Evolutionary conservation across 1,140 invertebrate species (phyloP).

Genomic region (Grapholita molesta): DNA sequence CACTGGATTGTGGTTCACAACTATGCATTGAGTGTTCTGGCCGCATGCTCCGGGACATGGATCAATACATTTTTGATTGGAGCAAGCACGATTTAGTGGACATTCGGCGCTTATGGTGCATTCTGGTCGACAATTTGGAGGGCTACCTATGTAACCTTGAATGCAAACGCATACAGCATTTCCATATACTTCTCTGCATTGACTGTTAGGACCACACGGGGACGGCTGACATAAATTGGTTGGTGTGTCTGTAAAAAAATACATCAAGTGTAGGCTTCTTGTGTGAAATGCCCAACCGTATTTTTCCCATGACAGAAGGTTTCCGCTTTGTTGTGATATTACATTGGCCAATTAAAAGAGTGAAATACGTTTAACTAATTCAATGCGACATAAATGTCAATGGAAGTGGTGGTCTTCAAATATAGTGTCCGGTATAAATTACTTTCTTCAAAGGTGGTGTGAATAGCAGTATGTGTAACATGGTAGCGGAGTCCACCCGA

Average conservation of each 20-base stretch:
- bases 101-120: conserved; percentile 85
- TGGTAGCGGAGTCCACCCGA: too few relatives aligned
- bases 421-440: too few relatives aligned
- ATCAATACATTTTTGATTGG: conserved; percentile 84
- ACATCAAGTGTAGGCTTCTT: conserved; percentile 5
- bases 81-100: conserved; percentile 81
- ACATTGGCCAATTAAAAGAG: too few relatives aligned
- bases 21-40: conserved; percentile 81
- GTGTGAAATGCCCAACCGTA: neutral
- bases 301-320: too few relatives aligned
- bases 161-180: conserved; percentile 85
- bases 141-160: conserved; percentile 84
- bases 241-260: conserved; percentile 47
- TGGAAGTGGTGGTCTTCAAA: too few relatives aligned
- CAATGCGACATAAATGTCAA: too few relatives aligned
- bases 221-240: conserved; percentile 79
- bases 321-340: too few relatives aligned
- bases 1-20: conserved; percentile 83
- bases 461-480: too few relatives aligned
- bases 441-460: too few relatives aligned
- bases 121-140: conserved; percentile 85
- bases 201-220: conserved; percentile 84
- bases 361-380: too few relatives aligned
- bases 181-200: conserved; percentile 83
- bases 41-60: conserved; percentile 87